A percentile compares a stretch with the other conserved stretches of the same genome.
Conservation (phyloP, 1,140 invertebrate species). For the Polyergus mexicanus region DNA sequence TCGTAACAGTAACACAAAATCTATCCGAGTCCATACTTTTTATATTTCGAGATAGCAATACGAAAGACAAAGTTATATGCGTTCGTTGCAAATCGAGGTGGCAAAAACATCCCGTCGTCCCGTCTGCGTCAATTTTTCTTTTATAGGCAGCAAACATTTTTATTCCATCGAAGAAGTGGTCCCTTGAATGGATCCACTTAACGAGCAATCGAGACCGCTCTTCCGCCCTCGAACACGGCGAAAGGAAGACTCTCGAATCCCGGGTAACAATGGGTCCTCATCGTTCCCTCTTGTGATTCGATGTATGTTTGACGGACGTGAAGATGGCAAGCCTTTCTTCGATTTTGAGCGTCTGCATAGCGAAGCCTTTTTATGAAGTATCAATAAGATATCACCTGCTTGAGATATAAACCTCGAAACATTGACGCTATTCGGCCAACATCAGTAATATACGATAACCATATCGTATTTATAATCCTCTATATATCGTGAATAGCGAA, state of each 20-base stretch:
- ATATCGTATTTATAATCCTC: neutral
- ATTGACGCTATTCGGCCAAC: slow-evolving; percentile 46
- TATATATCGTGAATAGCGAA: slow-evolving; percentile 18
- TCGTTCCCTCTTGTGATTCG: slow-evolving; percentile 72
- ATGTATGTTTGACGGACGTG: slow-evolving; percentile 75
- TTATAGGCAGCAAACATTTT: slow-evolving; percentile 66
- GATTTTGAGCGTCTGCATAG: slow-evolving; percentile 40
- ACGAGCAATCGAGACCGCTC: slow-evolving; percentile 69
- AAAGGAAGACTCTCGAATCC: slow-evolving; percentile 63
- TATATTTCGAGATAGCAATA: slow-evolving; percentile 1
- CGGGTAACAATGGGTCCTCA: slow-evolving; percentile 72
- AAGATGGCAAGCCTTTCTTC: slow-evolving; percentile 73
- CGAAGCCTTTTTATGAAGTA: slow-evolving; percentile 59
- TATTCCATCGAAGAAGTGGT: slow-evolving; percentile 52
- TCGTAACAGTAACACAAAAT: neutral
- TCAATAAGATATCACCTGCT: slow-evolving; percentile 76
- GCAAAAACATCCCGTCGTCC: slow-evolving; percentile 48
- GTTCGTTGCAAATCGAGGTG: slow-evolving; percentile 28
- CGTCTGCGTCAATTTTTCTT: slow-evolving; percentile 36
- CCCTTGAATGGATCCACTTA: slow-evolving; percentile 70
- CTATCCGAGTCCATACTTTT: neutral
- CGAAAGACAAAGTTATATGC: neutral
- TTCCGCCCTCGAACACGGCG: slow-evolving; percentile 63
- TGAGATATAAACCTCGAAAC: slow-evolving; percentile 72
- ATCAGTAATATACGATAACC: slow-evolving; percentile 30